Evolutionary conservation across 1,140 invertebrate species (phyloP), one percentile per base, ranked within the genome.

Genomic region (Ceratina japonica): DNA sequence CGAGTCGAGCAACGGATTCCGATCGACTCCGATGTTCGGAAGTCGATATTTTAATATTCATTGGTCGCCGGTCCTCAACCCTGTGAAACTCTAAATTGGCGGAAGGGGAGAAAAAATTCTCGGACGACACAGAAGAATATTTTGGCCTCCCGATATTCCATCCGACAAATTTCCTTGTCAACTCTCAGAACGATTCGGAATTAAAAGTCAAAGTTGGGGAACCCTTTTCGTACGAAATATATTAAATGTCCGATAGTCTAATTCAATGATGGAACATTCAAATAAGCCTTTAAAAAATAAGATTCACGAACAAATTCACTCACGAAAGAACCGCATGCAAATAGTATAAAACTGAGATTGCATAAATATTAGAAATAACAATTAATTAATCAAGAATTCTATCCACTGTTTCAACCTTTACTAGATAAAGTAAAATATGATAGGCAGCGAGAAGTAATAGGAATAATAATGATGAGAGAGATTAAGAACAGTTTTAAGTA

Each of bases 41-140:
- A 70, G 44, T 37, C 75, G 56, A 76, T 76, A 76, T 76, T 70
- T 76, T 70, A 52, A 76, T 70, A 76, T 70, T 70, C 65, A 54
- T 49, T 58, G 15, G 15, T 49, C 71, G 0, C 22, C 49, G 18
- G 15, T 74, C 51, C 71, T 64, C 61, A 12, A 13, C 49, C 1
- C 22, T 5, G 31, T 5, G 16, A 49, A 54, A 10, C 7, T 37
- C 61, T 64, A 64, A 74, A 54, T 5, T 4, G 61, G 15, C 58
- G 18, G 18, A 24, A n/a, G 1, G 20, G 22, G 13, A 64, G 2
- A 16, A 10, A 63, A 10, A 27, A 4, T 0, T 7, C 15, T 8
- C 37, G 15, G 2, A 49, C 2, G 15, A 51, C 7, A 24, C 27
- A 20, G 20, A 66, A 20, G 12, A n/a, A n/a, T 3, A 22, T 69